Percentiles rank a stretch among this genome's conserved stretches.
phyloP scores from a whole-genome alignment of 2,888 invertebrate species.

The Ischnura elegans region DNA sequence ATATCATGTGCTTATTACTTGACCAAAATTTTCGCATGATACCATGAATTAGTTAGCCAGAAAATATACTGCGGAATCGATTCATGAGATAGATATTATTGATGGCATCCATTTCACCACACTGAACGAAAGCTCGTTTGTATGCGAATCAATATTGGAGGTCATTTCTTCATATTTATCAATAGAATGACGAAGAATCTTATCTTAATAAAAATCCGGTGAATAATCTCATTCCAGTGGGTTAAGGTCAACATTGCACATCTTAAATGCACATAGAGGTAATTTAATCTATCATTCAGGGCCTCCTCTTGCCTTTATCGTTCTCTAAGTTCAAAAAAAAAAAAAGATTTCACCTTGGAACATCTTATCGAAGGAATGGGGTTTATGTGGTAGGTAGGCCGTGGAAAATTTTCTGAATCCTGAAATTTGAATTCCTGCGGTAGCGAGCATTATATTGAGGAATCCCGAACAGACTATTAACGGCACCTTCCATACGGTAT shows the following conservation, averaged over 20 bases:
- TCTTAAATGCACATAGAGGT: too few species aligned
- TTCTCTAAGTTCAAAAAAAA: too few species aligned
- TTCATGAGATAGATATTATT: not conserved
- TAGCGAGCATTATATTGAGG: too few species aligned
- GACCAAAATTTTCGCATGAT: not conserved
- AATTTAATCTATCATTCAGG: too few species aligned
- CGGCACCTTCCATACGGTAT: too few species aligned
- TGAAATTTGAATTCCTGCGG: too few species aligned
- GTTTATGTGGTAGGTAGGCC: too few species aligned
- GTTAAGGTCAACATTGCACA: not conserved
- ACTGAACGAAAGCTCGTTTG: not conserved
- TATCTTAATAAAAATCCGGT: not conserved
- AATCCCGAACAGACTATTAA: too few species aligned
- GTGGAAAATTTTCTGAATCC: too few species aligned
- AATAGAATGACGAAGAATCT: not conserved
- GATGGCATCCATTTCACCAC: not conserved
- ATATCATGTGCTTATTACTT: not conserved
- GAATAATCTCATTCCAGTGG: not conserved
- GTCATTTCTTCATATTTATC: not conserved
- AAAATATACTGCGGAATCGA: not conserved
- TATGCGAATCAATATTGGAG: constrained; percentile 4
- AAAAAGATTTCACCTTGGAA: too few species aligned
- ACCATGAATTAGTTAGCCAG: not conserved
- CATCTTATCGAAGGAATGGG: too few species aligned
- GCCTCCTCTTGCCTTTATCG: too few species aligned